Evolutionary conservation across 2,113 vertebrate genomes (phyloP).

Genomic region (Corapipo altera): DNA sequence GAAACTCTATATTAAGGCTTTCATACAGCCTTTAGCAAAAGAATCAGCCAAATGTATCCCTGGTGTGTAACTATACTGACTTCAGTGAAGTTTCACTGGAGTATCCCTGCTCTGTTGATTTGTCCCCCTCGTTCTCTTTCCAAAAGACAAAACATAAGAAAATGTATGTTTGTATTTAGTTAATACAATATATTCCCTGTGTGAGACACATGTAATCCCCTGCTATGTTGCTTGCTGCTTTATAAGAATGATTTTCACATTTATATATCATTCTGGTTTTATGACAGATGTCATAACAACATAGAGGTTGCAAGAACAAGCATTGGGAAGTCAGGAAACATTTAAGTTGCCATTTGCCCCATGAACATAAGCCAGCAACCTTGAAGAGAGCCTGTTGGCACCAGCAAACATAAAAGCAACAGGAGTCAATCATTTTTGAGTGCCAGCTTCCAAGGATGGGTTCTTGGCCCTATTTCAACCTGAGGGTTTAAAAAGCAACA

Average conservation of each 20-base stretch:
- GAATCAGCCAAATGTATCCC: constrained; percentile 50
- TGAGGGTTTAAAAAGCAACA: background rate
- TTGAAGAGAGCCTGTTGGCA: background rate
- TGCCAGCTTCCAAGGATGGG: background rate
- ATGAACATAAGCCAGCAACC: background rate
- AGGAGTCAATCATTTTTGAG: background rate
- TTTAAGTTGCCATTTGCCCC: background rate
- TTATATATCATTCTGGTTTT: background rate
- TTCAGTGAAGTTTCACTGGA: background rate
- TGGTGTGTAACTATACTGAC: constrained; percentile 21
- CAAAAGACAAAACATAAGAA: constrained; percentile 8
- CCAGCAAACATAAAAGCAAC: background rate
- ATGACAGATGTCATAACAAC: background rate
- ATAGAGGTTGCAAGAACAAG: background rate
- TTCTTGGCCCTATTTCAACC: background rate
- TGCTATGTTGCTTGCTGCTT: background rate
- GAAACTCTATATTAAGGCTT: constrained; percentile 53
- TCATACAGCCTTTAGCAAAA: constrained; percentile 34
- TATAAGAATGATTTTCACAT: background rate
- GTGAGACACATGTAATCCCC: background rate
- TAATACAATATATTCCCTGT: background rate
- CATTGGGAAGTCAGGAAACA: background rate
- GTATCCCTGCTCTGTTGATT: background rate
- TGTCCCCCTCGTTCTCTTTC: background rate
- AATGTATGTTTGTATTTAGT: constrained; percentile 5